Percentiles rank a stretch among this genome's conserved stretches.
Conservation (phyloP, 2,888 invertebrate genomes). For the Philaethria dido region DNA sequence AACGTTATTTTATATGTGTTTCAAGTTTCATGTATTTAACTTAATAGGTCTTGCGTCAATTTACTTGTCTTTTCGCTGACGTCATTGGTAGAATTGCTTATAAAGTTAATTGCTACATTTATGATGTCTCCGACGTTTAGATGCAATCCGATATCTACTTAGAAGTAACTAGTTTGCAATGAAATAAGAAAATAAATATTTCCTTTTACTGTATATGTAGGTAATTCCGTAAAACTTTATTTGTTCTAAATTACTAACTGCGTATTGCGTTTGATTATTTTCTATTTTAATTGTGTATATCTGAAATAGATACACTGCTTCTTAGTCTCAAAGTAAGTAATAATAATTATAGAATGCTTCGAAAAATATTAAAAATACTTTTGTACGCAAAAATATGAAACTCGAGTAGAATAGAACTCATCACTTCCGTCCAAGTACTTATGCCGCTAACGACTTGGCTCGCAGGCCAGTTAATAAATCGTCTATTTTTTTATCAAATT, state of each 20-base stretch:
- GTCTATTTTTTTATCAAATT: background rate
- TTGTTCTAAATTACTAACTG: background rate
- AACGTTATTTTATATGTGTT: background rate
- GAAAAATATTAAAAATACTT: background rate
- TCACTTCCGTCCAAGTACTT: background rate
- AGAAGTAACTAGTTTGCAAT: background rate
- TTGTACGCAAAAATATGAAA: background rate
- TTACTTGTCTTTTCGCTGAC: conserved; percentile 10
- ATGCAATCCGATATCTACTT: conserved; percentile 9
- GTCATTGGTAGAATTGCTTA: conserved; percentile 11
- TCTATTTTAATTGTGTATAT: too few relatives aligned
- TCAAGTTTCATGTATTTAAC: background rate
- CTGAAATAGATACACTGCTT: too few relatives aligned
- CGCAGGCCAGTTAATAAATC: background rate
- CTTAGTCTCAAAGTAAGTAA: too few relatives aligned
- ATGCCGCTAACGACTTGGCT: background rate
- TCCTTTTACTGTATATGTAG: background rate
- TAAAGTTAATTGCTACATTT: conserved; percentile 13
- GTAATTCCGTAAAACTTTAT: background rate
- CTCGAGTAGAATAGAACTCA: background rate
- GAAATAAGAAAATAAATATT: background rate
- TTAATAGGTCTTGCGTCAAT: conserved; percentile 1
- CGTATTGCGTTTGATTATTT: too few relatives aligned
- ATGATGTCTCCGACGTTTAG: conserved; percentile 1
- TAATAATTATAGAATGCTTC: too few relatives aligned